Evolutionary conservation across 2,888 invertebrate species (phyloP).

Genomic region (Xylota sylvarum): DNA sequence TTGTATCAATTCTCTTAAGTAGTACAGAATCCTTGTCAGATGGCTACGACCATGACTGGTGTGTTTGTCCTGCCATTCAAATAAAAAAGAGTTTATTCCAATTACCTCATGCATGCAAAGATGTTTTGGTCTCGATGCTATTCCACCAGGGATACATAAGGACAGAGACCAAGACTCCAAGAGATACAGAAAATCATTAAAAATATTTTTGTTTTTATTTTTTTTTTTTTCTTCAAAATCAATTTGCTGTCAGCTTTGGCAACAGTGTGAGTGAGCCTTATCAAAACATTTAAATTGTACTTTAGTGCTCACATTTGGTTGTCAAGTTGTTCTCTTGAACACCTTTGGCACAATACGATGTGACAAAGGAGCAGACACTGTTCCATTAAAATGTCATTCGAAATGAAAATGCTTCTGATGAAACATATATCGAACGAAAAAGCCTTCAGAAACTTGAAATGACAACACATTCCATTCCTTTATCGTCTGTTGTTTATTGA

Average conservation of each 20-base stretch:
- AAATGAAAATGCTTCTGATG: conserved; percentile 3
- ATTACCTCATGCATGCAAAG: too few relatives aligned
- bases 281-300: conserved; percentile 16
- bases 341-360: conserved; percentile 12
- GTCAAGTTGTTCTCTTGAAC: not conserved
- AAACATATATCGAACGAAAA: not conserved
- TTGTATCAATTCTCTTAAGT: not conserved
- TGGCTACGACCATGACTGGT: not conserved
- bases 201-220: too few relatives aligned
- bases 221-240: not conserved
- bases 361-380: conserved; percentile 27
- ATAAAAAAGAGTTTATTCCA: too few relatives aligned
- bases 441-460: conserved; percentile 18
- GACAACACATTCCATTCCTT: conserved; percentile 5
- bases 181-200: not conserved
- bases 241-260: not conserved
- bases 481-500: conserved; percentile 20
- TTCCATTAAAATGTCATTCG: conserved; percentile 32
- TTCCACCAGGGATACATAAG: not conserved
- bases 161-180: not conserved
- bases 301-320: not conserved
- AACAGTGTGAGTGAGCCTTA: not conserved
- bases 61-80: too few relatives aligned
- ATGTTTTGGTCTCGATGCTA: too few relatives aligned
- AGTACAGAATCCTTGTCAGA: not conserved